A percentile compares a stretch with the other conserved stretches of the same genome.
phyloP scores from a whole-genome alignment of 2,113 vertebrate genomes.

The Chionis minor region DNA sequence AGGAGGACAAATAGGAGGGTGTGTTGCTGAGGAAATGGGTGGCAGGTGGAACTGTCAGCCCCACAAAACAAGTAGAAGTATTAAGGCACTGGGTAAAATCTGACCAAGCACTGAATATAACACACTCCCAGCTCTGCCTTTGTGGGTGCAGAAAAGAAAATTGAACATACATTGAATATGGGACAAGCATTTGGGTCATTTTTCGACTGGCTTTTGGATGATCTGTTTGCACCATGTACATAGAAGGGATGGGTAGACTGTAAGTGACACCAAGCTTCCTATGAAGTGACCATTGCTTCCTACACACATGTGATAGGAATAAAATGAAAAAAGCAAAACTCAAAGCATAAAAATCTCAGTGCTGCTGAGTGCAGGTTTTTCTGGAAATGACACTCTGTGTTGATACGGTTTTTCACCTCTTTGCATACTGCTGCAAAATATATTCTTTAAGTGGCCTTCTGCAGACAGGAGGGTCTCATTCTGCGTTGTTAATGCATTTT shows the following conservation, averaged over 20 bases:
- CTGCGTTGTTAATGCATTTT: not conserved
- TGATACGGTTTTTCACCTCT: not conserved
- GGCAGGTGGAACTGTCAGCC: not conserved
- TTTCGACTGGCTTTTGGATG: not conserved
- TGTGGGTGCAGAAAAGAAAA: not conserved
- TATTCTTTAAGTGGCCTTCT: not conserved
- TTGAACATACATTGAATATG: not conserved
- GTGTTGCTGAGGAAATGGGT: not conserved
- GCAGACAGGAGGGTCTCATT: not conserved
- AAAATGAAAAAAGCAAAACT: not conserved
- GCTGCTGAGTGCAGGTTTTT: not conserved
- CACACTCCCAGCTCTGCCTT: fast-evolving
- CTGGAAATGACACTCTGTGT: not conserved
- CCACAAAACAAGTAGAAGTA: not conserved
- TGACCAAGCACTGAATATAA: not conserved
- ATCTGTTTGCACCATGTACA: not conserved
- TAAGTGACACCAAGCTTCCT: not conserved
- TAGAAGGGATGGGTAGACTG: not conserved
- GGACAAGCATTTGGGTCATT: not conserved
- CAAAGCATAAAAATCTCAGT: not conserved
- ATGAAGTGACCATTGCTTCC: not conserved
- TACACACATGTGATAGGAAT: not conserved
- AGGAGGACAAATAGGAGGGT: not conserved
- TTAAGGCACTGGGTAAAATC: not conserved
- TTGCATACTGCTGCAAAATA: not conserved